Base-by-base conservation (phyloP, 2,113 vertebrate genomes). In the Chionodraco myersi region DNA sequence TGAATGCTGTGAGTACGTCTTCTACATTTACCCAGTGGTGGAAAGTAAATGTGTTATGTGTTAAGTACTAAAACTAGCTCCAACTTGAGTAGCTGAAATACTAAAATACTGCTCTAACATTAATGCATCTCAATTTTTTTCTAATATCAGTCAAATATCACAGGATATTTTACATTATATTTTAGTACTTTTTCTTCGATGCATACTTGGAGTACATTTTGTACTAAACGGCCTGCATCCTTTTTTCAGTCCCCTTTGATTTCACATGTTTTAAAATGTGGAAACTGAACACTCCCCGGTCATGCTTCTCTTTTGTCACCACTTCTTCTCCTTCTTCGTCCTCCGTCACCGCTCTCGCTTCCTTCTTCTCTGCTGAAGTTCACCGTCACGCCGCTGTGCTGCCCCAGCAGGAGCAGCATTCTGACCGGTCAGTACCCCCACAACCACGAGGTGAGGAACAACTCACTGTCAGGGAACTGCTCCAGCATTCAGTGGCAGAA, bases 381-480 rank as follows among this genome's bases (percentile, higher is more conserved):
- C 34, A 92, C 92, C 0, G 93, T 87, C n/a, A 91, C 94, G 1
- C 95, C 95, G 0, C 90, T 96, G 75, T 95, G 95, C 89, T 96
- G 95, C 85, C 95, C 95, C 34, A 96, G 95, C 66, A 87, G 95
- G 16, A 94, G 95, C 88, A 95, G 95, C 80, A 88, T 96, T 18
- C 36, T 96, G 53, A 93, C 93, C 0, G 95, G 95, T 1, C 93
- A 47, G 48, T 96, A 96, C 86, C 94, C 94, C 8, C 95, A 96
- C 91, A 96, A 96, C 89, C 94, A 96, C 77, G 80, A 78, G 77
- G 95, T 95, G 75, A 86, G 89, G 53, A 96, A 96, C 89, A 95
- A 96, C 91, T 95, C 95, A 0, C 66, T 95, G 68, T 78, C 77
- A 0, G 95, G 95, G 18, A 96, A 95, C 94, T 96, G 95, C 88